Evolutionary conservation across 2,797 vertebrate species (phyloP).

Genomic region (Aythya fuligula): DNA sequence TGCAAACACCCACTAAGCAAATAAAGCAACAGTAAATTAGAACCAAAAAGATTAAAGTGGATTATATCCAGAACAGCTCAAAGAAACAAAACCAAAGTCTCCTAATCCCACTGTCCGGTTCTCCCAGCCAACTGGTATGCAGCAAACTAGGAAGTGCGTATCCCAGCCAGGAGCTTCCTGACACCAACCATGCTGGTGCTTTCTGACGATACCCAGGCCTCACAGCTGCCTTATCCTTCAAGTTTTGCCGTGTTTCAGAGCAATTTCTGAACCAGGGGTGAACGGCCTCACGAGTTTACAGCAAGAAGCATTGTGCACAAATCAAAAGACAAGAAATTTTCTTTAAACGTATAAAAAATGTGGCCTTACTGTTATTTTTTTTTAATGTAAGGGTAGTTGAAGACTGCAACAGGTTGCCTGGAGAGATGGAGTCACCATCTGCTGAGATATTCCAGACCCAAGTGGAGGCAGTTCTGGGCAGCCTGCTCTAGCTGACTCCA

Average conservation of each 20-base stretch:
- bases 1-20: rapidly evolving
- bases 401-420: background rate
- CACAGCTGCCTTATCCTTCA: background rate
- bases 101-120: background rate
- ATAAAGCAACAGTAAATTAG: background rate
- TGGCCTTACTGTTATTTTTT: background rate
- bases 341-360: background rate
- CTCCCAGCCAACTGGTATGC: background rate
- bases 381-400: background rate
- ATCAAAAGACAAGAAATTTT: background rate
- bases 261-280: background rate
- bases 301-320: background rate
- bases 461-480: background rate
- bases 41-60: background rate
- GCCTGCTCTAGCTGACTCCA: background rate
- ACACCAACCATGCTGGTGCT: too few relatives aligned
- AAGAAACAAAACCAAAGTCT: background rate
- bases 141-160: background rate
- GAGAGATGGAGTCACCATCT: background rate
- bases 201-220: background rate
- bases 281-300: too few relatives aligned
- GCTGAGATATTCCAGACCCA: background rate
- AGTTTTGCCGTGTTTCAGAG: background rate
- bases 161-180: background rate
- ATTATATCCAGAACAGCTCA: background rate